Evolutionary conservation across 1,140 invertebrate genomes (phyloP), one percentile per base, ranked within the genome.

Genomic region (Drosophila triauraria): DNA sequence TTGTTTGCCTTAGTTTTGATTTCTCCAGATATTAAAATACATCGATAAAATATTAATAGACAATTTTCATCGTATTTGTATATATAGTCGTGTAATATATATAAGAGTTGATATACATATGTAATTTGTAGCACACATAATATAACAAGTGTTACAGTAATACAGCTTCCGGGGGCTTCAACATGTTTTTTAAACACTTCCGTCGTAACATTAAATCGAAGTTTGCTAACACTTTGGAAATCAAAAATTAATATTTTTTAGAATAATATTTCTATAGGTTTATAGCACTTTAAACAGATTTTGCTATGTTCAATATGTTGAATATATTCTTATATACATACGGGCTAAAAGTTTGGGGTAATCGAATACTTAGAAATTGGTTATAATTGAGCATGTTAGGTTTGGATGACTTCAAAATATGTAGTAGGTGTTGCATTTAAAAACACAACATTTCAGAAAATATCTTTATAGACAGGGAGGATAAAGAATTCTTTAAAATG

Each of bases 121-220:
- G 65, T 78, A 67, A 30, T 51, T 62, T 86, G 61, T 88, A 88
- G 84, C 80, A 88, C 74, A 88, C 85, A 74, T 78, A 88, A 88
- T 83, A 70, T 88, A 88, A 88, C 84, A 88, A 81, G 87, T 80
- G 84, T 88, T 83, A 81, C 83, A 87, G 75, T 87, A 86, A 77
- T 82, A 87, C 67, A 74, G 74, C 71, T 88, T 88, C 51, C 84
- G 84, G 84, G 84, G 84, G 84, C 84, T 81, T 61, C 68, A 51
- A 53, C 72, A 88, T 81, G 84, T 87, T 87, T 87, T 83, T 75
- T 7, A 87, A 87, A 87, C 84, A 87, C 79, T 87, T 77, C 57
- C 54, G 35, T 80, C 64, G 71, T 82, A 82, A 82, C 71, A 47
- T 87, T 65, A 74, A 80, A 72, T 72, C 60, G 75, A 69, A 84